Evolutionary conservation across 92 coral and sea anemone species (phyloP), one percentile per base, ranked within the genome.

Genomic region (Epizoanthus ramosus): DNA sequence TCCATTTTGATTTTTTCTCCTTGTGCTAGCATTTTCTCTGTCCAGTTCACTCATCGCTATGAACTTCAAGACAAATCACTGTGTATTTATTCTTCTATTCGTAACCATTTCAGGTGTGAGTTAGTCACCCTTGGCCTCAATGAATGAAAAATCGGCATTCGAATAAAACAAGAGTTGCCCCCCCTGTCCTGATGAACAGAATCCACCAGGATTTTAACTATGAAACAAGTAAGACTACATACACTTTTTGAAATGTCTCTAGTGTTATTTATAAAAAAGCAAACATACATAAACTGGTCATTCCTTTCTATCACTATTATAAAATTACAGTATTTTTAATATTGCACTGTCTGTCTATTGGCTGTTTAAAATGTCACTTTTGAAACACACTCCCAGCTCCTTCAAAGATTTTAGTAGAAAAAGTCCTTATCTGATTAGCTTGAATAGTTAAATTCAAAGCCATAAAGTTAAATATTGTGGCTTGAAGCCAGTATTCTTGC

Each of bases 401-500:
- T 60, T 37, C n/a, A 76, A 60, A 59, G 39, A 37, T 76, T 58
- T 21, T 41, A 59, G 19, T 43, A 76, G 31, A 28, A 28, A 28
- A 28, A 0, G 31, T 28, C 60, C 24, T 15, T 33, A 76, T 68
- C 70, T 60, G 19, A 75, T 59, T 31, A 75, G 43, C 54, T 47
- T 75, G 41, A 76, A 14, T 47, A 37, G 80, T 21, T 50, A 28
- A 28, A 28, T 13, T 54, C 60, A 25, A 71, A 41, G 57, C 8
- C 22, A 71, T 28, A 58, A 59, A 60, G 58, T 76, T 76, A 59
- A 76, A 76, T 76, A 76, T n/a, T 76, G 31, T 21, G 22, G 39
- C n/a, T 19, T 76, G 8, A 19, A 18, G 41, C 25, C 19, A 31
- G 43, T 60, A 76, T 43, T 43, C 22, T 31, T 56, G 21, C 41